phyloP scores from a whole-genome alignment of 2,113 vertebrate genomes.

The Oncorhynchus masou region DNA sequence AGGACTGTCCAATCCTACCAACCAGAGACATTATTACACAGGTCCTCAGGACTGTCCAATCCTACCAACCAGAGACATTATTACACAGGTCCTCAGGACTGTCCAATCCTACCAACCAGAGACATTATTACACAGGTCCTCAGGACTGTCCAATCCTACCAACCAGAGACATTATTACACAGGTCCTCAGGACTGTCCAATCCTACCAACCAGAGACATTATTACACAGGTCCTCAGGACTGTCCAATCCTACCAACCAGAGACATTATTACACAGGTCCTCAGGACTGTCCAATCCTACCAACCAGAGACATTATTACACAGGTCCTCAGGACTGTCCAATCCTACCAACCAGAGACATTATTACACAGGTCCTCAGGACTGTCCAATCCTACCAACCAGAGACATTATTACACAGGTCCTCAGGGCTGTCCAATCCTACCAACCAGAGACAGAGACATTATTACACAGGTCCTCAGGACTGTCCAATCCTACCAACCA shows the following conservation, averaged over 20 bases:
- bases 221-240: slow-evolving; percentile 62
- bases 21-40: slow-evolving; percentile 39
- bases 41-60: slow-evolving; percentile 73
- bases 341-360: slow-evolving; percentile 71
- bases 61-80: slow-evolving; percentile 71
- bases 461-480: slow-evolving; percentile 61
- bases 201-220: slow-evolving; percentile 71
- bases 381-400: slow-evolving; percentile 76
- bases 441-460: slow-evolving; percentile 48
- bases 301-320: slow-evolving; percentile 39
- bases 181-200: slow-evolving; percentile 73
- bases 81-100: slow-evolving; percentile 66
- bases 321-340: slow-evolving; percentile 73
- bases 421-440: slow-evolving; percentile 82
- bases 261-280: slow-evolving; percentile 40
- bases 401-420: slow-evolving; percentile 40
- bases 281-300: slow-evolving; percentile 82
- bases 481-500: slow-evolving; percentile 76
- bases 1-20: slow-evolving; percentile 79
- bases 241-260: slow-evolving; percentile 75
- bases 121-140: slow-evolving; percentile 46
- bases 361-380: slow-evolving; percentile 61
- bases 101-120: slow-evolving; percentile 74
- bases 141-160: slow-evolving; percentile 81
- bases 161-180: slow-evolving; percentile 37